Percentiles rank a stretch among this genome's conserved stretches.
Evolutionary conservation across 1,140 invertebrate genomes (phyloP).

Genomic region (Platyura marginata): DNA sequence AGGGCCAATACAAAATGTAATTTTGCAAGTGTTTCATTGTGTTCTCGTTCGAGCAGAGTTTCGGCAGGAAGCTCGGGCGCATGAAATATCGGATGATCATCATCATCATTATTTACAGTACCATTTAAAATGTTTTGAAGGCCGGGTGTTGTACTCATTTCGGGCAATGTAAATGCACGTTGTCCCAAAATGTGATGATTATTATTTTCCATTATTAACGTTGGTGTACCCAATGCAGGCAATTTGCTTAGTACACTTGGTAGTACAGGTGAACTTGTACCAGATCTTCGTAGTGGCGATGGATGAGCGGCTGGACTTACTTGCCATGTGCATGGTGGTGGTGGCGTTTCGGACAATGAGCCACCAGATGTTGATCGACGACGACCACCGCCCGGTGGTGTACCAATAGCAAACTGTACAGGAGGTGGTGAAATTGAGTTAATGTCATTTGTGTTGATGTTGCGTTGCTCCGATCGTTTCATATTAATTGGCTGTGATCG

Average conservation of each 20-base stretch:
- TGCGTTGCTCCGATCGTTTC: conserved; percentile 43
- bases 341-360: conserved; percentile 49
- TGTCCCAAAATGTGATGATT: conserved; percentile 45
- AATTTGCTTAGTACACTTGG: conserved; percentile 37
- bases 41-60: conserved; percentile 82
- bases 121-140: conserved; percentile 33
- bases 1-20: conserved; percentile 82
- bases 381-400: conserved; percentile 46
- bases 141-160: conserved; percentile 46
- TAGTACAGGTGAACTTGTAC: conserved; percentile 50
- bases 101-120: conserved; percentile 17
- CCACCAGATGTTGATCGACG: conserved; percentile 41
- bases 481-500: conserved; percentile 69
- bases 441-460: conserved; percentile 36
- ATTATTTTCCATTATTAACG: conserved; percentile 32
- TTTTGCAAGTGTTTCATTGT: conserved; percentile 86
- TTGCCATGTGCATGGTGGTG: conserved; percentile 60
- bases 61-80: conserved; percentile 87
- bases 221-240: conserved; percentile 32
- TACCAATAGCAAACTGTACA: conserved; percentile 80
- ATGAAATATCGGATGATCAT: conserved; percentile 47
- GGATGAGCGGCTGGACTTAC: conserved; percentile 37
- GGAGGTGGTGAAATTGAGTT: conserved; percentile 78
- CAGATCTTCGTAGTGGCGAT: conserved; percentile 54
- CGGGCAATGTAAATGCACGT: conserved; percentile 56